phyloP scores from a whole-genome alignment of 1,140 invertebrate species.

The Temnothorax nylanderi region DNA sequence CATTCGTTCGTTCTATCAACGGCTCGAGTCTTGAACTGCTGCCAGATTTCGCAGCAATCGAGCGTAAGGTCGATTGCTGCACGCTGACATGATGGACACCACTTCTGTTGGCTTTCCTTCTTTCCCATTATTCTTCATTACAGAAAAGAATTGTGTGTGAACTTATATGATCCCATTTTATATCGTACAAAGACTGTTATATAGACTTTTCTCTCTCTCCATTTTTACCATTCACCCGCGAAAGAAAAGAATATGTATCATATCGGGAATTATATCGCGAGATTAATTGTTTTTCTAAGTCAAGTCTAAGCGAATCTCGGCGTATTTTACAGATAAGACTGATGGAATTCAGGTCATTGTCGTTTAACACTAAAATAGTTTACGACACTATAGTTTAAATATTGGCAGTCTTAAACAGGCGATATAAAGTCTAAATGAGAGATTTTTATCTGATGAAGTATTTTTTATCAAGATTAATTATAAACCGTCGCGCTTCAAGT shows the following conservation, averaged over 20 bases:
- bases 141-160: not conserved
- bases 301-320: not conserved
- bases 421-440: not conserved
- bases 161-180: not conserved
- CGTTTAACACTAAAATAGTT: not conserved
- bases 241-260: not conserved
- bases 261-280: not conserved
- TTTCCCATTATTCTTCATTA: not conserved
- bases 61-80: conserved; percentile 24
- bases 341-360: conserved; percentile 1
- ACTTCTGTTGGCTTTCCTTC: not conserved
- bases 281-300: not conserved
- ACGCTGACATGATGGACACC: conserved; percentile 7
- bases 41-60: conserved; percentile 34
- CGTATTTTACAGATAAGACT: not conserved
- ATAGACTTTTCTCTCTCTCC: not conserved
- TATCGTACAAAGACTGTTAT: not conserved
- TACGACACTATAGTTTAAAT: not conserved
- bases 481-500: not conserved
- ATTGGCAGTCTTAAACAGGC: not conserved
- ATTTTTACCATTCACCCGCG: not conserved
- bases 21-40: conserved; percentile 7
- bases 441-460: not conserved
- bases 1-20: not conserved
- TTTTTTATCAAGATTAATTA: not conserved